Evolutionary conservation across 2,888 invertebrate genomes (phyloP).

Genomic region (Drosophila antonietae): DNA sequence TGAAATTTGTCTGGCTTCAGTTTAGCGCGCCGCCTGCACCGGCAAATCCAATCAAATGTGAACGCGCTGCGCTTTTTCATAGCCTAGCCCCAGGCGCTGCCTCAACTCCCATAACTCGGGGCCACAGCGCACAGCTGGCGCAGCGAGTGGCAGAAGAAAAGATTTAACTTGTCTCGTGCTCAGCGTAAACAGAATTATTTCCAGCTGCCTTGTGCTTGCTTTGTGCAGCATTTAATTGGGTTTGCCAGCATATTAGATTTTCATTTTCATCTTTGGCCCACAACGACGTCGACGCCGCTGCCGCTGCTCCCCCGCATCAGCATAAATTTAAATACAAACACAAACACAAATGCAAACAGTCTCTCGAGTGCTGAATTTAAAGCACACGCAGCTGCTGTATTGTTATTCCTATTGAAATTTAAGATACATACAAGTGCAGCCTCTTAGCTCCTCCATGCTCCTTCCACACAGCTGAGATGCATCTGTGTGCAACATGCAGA

Average conservation of each 20-base stretch:
- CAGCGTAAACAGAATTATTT: constrained; percentile 69
- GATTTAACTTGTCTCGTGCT: constrained; percentile 73
- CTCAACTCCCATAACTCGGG: background rate
- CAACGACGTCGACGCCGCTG: background rate
- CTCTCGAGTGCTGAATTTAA: constrained; percentile 10
- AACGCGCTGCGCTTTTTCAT: constrained; percentile 34
- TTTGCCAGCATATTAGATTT: constrained; percentile 79
- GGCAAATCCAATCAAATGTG: constrained; percentile 55
- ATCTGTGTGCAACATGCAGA: constrained; percentile 25
- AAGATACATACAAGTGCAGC: constrained; percentile 23
- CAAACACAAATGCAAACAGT: background rate
- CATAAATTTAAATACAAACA: constrained; percentile 57
- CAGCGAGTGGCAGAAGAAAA: constrained; percentile 38
- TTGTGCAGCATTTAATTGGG: constrained; percentile 75
- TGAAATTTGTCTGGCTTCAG: constrained; percentile 16
- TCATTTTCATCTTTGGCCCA: constrained; percentile 30
- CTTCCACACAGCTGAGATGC: constrained; percentile 1
- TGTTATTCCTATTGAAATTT: constrained; percentile 28
- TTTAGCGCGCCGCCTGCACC: constrained; percentile 17
- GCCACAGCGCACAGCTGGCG: constrained; percentile 46
- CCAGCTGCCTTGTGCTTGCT: constrained; percentile 59
- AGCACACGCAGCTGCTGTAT: constrained; percentile 6
- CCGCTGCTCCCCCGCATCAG: background rate
- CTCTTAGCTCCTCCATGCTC: background rate
- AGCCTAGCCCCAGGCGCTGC: constrained; percentile 44